phyloP scores from a whole-genome alignment of 2,888 invertebrate genomes.

The Mythimna lalbum region DNA sequence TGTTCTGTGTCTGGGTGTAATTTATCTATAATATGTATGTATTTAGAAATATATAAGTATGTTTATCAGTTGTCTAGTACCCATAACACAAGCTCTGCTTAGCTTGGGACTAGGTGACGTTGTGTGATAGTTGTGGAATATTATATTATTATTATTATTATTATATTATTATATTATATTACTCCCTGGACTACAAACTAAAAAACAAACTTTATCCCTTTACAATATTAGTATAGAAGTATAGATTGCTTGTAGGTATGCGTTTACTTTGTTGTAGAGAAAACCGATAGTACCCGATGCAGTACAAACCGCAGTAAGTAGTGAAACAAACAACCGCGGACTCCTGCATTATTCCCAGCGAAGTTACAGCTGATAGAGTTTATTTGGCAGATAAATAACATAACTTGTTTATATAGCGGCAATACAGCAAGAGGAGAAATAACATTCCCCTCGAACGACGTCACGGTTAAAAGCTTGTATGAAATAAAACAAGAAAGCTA shows the following conservation, averaged over 20 bases:
- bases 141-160: no score
- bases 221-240: background rate
- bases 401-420: conserved; percentile 24
- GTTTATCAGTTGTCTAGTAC: no score
- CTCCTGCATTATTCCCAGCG: conserved; percentile 6
- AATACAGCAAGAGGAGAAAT: conserved; percentile 26
- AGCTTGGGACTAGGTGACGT: no score
- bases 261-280: background rate
- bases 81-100: no score
- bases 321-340: background rate
- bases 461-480: conserved; percentile 48
- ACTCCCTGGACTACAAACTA: no score
- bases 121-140: no score
- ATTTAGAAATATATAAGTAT: no score
- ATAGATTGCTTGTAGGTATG: background rate
- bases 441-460: conserved; percentile 15
- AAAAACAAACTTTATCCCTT: no score
- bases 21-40: no score
- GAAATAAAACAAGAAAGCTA: conserved; percentile 52
- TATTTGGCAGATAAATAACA: conserved; percentile 34
- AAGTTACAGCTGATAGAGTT: conserved; percentile 28
- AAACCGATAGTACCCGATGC: background rate
- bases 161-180: no score
- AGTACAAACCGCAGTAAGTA: conserved; percentile 8
- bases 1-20: no score